Percentiles rank a stretch among this genome's conserved stretches.
Evolutionary conservation across 2,113 vertebrate genomes (phyloP).

Genomic region (Falco punctatus): DNA sequence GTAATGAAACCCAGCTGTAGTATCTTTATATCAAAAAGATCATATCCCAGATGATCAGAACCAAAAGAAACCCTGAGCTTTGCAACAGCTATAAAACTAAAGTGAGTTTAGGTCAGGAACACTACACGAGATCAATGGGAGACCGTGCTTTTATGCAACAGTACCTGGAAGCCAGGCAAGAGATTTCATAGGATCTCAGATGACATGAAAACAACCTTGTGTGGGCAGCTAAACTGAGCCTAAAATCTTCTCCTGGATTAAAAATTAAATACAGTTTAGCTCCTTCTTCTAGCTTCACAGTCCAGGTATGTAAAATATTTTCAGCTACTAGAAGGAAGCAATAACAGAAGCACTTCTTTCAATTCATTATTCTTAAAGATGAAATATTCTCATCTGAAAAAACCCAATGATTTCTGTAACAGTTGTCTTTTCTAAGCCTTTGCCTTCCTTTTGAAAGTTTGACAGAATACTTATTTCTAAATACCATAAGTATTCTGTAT

Average conservation of each 20-base stretch:
- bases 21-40: not conserved
- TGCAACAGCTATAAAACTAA: not conserved
- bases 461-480: not conserved
- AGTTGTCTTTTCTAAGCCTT: not conserved
- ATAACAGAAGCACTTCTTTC: not conserved
- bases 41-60: not conserved
- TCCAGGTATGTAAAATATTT: not conserved
- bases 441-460: not conserved
- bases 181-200: not conserved
- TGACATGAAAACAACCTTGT: not conserved
- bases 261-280: not conserved
- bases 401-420: not conserved
- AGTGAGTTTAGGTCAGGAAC: not conserved
- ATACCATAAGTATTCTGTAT: not conserved
- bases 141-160: not conserved
- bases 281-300: not conserved
- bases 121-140: accelerated
- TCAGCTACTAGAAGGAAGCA: not conserved
- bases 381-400: not conserved
- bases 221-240: not conserved
- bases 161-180: not conserved
- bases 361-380: not conserved
- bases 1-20: not conserved
- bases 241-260: not conserved
- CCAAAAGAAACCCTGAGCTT: not conserved